A percentile compares a stretch with the other conserved stretches of the same genome.
Evolutionary conservation across 1,140 invertebrate genomes (phyloP).

Genomic region (Cydia strobilella): DNA sequence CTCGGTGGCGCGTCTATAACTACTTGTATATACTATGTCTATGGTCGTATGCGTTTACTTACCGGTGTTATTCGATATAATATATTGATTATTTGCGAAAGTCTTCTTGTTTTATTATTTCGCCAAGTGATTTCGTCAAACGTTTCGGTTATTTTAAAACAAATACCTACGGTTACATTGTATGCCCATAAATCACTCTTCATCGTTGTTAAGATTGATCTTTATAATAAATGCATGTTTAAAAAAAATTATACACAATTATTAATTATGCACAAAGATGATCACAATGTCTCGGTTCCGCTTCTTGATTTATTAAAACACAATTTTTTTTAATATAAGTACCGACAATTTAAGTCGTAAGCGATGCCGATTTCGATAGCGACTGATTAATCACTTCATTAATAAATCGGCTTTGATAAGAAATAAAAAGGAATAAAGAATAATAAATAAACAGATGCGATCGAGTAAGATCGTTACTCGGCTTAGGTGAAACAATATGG

Average conservation of each 20-base stretch:
- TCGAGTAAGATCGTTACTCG: conserved; percentile 41
- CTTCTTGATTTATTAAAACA: background rate
- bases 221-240: background rate
- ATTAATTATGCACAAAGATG: background rate
- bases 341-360: background rate
- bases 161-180: no score
- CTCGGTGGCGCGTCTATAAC: no score
- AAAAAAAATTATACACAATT: background rate
- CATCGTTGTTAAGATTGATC: background rate
- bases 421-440: conserved; percentile 50
- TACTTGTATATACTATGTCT: no score
- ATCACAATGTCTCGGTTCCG: background rate
- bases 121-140: no score
- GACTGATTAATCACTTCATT: conserved; percentile 69
- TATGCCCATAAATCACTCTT: no score
- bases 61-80: no score
- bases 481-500: conserved; percentile 42
- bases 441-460: conserved; percentile 64
- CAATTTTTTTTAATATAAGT: background rate
- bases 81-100: no score
- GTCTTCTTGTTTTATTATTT: no score
- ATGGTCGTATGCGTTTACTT: no score
- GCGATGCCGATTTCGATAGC: conserved; percentile 60
- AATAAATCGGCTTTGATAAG: conserved; percentile 68
- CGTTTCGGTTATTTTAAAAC: no score